phyloP scores from a whole-genome alignment of 2,797 vertebrate genomes.

The Myotis pilosus region DNA sequence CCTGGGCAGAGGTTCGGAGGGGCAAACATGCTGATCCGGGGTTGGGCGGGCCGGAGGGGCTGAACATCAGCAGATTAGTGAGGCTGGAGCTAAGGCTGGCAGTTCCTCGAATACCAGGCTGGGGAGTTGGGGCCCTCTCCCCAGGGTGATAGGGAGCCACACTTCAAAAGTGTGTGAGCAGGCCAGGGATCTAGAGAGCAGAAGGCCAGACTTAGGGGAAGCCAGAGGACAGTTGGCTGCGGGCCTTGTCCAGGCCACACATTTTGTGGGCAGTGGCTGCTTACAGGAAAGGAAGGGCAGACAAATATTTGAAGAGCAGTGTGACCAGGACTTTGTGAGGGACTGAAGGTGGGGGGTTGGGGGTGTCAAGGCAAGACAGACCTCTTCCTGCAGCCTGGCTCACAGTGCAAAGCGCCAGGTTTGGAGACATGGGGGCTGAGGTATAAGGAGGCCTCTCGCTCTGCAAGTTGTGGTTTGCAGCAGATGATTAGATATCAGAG shows the following conservation, averaged over 20 bases:
- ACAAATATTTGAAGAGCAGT: slow-evolving; percentile 36
- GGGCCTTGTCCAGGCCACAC: not conserved
- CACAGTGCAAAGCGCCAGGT: not conserved
- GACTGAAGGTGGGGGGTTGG: not conserved
- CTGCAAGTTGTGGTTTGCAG: not conserved
- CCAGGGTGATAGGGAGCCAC: not conserved
- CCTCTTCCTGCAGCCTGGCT: not conserved
- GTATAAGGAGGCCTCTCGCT: not conserved
- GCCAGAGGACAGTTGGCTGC: not conserved
- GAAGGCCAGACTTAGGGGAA: not conserved
- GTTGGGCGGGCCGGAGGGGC: not conserved
- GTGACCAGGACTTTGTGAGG: not conserved
- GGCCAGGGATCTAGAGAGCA: not conserved
- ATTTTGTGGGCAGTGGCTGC: not conserved
- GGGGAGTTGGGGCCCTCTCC: not conserved
- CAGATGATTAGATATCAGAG: not conserved
- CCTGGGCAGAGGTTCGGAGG: not conserved
- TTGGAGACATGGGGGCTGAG: not conserved
- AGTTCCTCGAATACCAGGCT: not conserved
- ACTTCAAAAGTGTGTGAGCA: not conserved
- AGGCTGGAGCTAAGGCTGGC: not conserved
- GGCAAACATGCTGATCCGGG: no score
- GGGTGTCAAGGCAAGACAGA: not conserved
- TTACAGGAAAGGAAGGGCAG: not conserved
- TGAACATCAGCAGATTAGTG: not conserved